Conservation (phyloP, 2,113 vertebrate genomes). For the Telmatochromis sp. region DNA sequence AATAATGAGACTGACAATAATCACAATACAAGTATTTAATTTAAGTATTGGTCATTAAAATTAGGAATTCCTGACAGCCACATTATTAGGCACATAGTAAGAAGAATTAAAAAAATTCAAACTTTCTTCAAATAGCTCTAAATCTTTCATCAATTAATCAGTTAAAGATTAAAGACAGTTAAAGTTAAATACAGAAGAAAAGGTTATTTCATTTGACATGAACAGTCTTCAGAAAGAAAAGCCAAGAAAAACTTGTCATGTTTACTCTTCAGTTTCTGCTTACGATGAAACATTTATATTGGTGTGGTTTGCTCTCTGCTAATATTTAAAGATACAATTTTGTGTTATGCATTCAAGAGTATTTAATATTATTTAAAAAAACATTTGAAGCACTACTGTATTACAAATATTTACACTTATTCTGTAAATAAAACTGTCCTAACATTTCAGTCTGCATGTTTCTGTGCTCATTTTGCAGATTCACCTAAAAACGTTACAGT, state of each 20-base stretch:
- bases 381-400: not conserved
- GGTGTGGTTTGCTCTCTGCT: not conserved
- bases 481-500: not conserved
- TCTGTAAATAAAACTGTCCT: not conserved
- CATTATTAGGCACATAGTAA: rapidly evolving
- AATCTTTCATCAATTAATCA: rapidly evolving
- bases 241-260: not conserved
- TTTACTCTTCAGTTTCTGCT: not conserved
- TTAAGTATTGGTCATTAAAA: not conserved
- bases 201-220: rapidly evolving
- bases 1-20: not conserved
- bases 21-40: rapidly evolving
- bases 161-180: not conserved
- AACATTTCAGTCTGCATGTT: not conserved
- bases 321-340: rapidly evolving
- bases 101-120: not conserved
- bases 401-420: rapidly evolving
- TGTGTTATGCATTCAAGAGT: rapidly evolving
- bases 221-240: not conserved
- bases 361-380: not conserved
- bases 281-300: rapidly evolving
- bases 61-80: rapidly evolving
- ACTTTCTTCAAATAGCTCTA: rapidly evolving
- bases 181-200: not conserved
- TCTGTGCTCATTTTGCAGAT: not conserved